Evolutionary conservation across 2,797 vertebrate genomes (phyloP).

Genomic region (Spondyliosoma cantharus): DNA sequence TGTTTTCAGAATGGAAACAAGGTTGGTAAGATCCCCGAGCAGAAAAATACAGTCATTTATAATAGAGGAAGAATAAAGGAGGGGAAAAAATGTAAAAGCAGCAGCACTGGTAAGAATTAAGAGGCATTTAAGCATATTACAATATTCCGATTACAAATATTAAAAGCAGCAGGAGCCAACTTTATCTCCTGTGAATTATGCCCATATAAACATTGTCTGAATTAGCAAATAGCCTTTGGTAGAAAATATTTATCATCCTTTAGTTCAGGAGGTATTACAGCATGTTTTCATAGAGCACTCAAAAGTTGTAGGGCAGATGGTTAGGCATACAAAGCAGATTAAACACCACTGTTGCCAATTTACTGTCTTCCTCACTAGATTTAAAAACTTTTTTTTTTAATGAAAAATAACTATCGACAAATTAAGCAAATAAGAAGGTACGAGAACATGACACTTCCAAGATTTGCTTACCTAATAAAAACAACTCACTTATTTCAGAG

Average conservation of each 20-base stretch:
- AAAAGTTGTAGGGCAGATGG: not conserved
- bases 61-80: not conserved
- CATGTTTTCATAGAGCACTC: not conserved
- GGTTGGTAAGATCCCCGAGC: slow-evolving; percentile 11
- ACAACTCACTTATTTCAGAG: not conserved
- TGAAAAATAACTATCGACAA: no score
- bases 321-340: not conserved
- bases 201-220: no score
- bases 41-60: slow-evolving; percentile 21
- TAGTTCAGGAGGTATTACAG: not conserved
- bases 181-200: not conserved
- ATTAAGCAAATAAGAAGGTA: no score
- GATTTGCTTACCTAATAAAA: not conserved
- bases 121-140: not conserved
- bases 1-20: slow-evolving; percentile 45
- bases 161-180: not conserved
- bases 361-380: no score
- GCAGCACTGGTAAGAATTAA: not conserved
- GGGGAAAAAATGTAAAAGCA: not conserved
- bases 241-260: not conserved
- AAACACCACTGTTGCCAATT: no score
- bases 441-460: no score
- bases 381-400: no score
- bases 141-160: not conserved
- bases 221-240: not conserved